Percentiles rank a stretch among this genome's conserved stretches.
Conservation (phyloP, 2,797 vertebrate genomes). For the Schizopygopsis pylzovi region DNA sequence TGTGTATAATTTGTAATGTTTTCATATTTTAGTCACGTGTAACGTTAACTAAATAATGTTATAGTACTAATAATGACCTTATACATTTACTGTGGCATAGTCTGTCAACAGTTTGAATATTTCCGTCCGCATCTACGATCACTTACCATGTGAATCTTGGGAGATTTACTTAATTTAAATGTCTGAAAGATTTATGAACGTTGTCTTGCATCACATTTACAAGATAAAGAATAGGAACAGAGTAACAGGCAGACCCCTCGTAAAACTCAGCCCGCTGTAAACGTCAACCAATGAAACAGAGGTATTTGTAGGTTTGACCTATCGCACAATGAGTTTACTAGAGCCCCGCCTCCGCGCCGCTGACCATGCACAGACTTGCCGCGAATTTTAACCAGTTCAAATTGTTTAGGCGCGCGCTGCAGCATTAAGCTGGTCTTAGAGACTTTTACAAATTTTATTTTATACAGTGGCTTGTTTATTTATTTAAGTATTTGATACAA, state of each 20-base stretch:
- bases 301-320: background rate
- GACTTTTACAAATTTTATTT: background rate
- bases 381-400: conserved; percentile 37
- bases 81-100: background rate
- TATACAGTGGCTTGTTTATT: background rate
- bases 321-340: background rate
- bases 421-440: background rate
- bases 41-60: background rate
- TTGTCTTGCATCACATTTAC: background rate
- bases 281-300: background rate
- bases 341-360: background rate
- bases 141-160: background rate
- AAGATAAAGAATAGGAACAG: background rate
- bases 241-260: too few species aligned
- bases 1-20: background rate
- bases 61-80: background rate
- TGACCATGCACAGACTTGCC: conserved; percentile 13
- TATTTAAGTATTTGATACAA: background rate
- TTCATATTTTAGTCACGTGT: background rate
- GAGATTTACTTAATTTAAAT: background rate
- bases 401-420: conserved; percentile 22
- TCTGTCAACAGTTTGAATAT: background rate
- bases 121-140: background rate
- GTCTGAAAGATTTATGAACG: background rate
- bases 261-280: background rate